A percentile compares a stretch with the other conserved stretches of the same genome.
Evolutionary conservation across 2,797 vertebrate genomes (phyloP).

Genomic region (Leucoraja ocellata): DNA sequence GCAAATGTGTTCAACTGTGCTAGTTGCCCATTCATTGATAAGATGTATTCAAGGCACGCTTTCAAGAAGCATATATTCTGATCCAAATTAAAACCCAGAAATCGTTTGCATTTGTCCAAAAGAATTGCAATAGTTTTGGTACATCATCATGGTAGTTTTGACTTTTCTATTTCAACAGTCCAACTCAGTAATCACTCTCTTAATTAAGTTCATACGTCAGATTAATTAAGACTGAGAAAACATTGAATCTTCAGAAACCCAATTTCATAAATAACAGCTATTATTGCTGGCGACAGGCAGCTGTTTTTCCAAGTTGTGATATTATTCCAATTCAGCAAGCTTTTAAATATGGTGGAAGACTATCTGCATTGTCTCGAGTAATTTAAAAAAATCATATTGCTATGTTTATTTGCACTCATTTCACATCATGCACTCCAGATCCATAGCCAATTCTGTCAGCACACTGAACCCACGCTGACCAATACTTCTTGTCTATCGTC

Average conservation of each 20-base stretch:
- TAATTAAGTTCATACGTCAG: neutral
- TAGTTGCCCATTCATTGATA: neutral
- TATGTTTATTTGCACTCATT: neutral
- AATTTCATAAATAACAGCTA: neutral
- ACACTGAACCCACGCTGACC: neutral
- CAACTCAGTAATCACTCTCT: neutral
- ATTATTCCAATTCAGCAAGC: neutral
- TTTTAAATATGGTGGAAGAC: neutral
- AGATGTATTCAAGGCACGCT: no score
- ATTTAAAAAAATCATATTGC: neutral
- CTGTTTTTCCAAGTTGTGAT: neutral
- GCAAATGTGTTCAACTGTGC: neutral
- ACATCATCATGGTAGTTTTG: neutral
- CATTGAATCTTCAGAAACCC: neutral
- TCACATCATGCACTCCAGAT: neutral
- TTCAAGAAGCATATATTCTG: neutral
- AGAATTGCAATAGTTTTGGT: neutral
- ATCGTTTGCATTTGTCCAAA: neutral
- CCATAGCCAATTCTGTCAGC: neutral
- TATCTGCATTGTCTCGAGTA: neutral
- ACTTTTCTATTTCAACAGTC: neutral
- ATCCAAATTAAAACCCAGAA: neutral
- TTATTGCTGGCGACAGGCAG: neutral
- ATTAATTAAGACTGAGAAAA: neutral
- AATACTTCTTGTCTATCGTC: neutral